Evolutionary conservation across 2,797 vertebrate species (phyloP).

Genomic region (Perodicticus potto): DNA sequence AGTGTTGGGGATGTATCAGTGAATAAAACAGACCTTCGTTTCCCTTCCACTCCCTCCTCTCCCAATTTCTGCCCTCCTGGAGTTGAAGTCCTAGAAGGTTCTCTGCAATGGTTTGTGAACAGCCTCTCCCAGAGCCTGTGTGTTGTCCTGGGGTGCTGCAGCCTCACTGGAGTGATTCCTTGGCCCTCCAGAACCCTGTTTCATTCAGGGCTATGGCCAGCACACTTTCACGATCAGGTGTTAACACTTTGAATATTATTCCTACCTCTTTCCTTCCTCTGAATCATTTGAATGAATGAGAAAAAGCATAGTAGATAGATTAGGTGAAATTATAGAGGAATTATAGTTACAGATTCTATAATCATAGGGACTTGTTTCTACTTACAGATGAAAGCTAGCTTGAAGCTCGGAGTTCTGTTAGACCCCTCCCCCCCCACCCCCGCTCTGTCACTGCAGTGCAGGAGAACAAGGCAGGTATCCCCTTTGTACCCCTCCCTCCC

Average conservation of each 20-base stretch:
- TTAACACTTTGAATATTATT: neutral
- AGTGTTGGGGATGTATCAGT: neutral
- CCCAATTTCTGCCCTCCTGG: neutral
- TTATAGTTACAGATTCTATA: neutral
- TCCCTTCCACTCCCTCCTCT: neutral
- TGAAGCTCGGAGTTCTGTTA: neutral
- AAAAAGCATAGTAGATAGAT: neutral
- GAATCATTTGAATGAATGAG: neutral
- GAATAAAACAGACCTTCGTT: neutral
- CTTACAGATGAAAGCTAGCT: neutral
- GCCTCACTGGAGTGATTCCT: neutral
- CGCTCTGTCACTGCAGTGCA: neutral
- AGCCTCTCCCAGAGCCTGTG: neutral
- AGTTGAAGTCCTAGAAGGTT: neutral
- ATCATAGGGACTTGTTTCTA: neutral
- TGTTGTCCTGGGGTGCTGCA: neutral
- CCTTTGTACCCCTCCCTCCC: fast-evolving
- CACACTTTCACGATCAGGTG: neutral
- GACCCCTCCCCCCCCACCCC: fast-evolving
- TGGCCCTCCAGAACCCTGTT: no score
- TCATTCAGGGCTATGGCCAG: neutral
- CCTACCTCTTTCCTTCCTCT: neutral
- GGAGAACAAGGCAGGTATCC: neutral
- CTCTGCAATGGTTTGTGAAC: neutral
- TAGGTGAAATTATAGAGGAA: neutral